phyloP scores from a whole-genome alignment of 1,140 invertebrate genomes.

The Rhynchophorus ferrugineus region DNA sequence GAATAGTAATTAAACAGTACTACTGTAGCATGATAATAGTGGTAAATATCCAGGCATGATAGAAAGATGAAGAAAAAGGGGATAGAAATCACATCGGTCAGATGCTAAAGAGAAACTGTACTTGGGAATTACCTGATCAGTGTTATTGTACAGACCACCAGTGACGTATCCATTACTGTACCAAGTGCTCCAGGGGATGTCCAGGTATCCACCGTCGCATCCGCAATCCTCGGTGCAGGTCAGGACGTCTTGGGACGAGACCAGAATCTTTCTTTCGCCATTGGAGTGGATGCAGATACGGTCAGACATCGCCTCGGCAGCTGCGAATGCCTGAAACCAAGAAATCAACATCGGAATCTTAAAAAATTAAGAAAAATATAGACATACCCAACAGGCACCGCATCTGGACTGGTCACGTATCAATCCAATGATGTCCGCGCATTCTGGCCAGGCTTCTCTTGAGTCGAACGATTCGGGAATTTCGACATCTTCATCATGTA shows the following conservation, averaged over 20 bases:
- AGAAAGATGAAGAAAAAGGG: too few relatives aligned
- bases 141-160: conserved; percentile 49
- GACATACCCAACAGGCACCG: conserved; percentile 23
- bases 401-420: conserved; percentile 19
- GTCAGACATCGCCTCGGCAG: conserved; percentile 62
- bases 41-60: too few relatives aligned
- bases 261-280: conserved; percentile 47
- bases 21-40: too few relatives aligned
- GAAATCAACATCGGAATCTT: background rate
- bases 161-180: conserved; percentile 43
- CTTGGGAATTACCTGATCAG: background rate
- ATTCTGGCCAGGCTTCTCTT: conserved; percentile 15
- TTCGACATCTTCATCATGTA: conserved; percentile 31
- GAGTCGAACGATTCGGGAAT: conserved; percentile 21
- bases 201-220: conserved; percentile 55
- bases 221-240: conserved; percentile 57
- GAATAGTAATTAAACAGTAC: too few relatives aligned
- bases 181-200: conserved; percentile 54
- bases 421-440: conserved; percentile 38
- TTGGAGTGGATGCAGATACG: conserved; percentile 56
- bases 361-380: conserved; percentile 3
- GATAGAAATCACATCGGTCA: too few relatives aligned
- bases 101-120: too few relatives aligned
- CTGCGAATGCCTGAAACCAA: conserved; percentile 52
- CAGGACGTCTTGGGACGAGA: conserved; percentile 56